Evolutionary conservation across 2,113 vertebrate species (phyloP), one percentile per base, ranked within the genome.

Genomic region (Leptodactylus fuscus): DNA sequence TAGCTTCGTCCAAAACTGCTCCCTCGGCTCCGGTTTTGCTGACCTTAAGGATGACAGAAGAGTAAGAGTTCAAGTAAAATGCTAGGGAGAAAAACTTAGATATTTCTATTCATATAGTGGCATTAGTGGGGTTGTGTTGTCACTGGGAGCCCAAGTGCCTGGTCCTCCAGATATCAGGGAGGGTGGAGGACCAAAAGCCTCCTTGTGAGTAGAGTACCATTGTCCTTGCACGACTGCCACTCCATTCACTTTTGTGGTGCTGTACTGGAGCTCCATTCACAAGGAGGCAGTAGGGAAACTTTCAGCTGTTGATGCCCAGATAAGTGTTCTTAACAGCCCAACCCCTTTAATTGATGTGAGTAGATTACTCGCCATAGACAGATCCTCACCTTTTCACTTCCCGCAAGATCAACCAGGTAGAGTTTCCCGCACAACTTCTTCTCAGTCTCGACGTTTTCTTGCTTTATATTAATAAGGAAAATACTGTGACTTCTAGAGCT

Each of bases 21-120:
- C 98, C 98, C 91, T 99, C 98, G 0, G 98, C 97, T 89, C 97
- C 98, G 0, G 98, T 99, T 93, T 99, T 99, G 95, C 97, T 99
- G 91, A 99, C 97, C 97, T 99, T 88, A 74, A 86, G 88, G 87
- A 76, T 77, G 91, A 22, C 27, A 55, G 20, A 4, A 55, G 13
- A 27, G 34, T 7, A 44, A 44, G 13, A 38, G 51, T 20, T 51
- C 16, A 51, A 76, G 29, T 22, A 36, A 22, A 71, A 15, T 24
- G 7, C 20, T 4, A n/a, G n/a, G n/a, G 44, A 44, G 69, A 74
- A 36, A 18, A 15, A 67, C 18, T 11, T 29, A 34, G 29, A 34
- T 18, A 34, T 34, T 67, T 34, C 62, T 16, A 34, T 34, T 1
- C 70, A 41, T 70, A 22, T n/a, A n/a, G 36, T 11, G n/a, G 22